Conservation (phyloP, 2,797 vertebrate species). For the Tinamus major region DNA sequence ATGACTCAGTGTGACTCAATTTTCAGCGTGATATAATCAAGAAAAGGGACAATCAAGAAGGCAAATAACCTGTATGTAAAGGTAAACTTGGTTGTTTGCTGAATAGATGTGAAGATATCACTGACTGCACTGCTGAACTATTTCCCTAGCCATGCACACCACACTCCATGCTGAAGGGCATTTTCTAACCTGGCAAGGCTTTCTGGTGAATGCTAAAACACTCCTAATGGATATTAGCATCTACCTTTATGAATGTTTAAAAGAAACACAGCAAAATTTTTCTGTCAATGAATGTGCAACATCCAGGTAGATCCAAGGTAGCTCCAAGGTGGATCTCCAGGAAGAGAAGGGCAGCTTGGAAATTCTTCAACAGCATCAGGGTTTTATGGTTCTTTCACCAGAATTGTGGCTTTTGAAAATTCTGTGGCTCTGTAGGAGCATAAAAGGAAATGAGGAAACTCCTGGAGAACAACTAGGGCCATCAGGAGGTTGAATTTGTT, state of each 20-base stretch:
- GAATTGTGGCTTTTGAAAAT: not conserved
- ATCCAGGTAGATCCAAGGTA: not conserved
- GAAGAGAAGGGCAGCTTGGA: rapidly evolving
- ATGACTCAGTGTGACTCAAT: not conserved
- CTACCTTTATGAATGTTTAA: not conserved
- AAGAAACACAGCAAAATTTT: not conserved
- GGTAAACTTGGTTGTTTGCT: not conserved
- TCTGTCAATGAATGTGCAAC: not conserved
- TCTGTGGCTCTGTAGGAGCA: not conserved
- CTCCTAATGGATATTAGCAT: not conserved
- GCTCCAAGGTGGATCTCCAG: not conserved
- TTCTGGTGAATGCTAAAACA: not conserved
- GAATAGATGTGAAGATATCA: not conserved
- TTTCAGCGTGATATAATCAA: not conserved
- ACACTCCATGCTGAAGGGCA: not conserved
- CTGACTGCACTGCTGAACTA: not conserved
- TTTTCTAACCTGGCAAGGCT: not conserved
- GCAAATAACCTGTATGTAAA: not conserved
- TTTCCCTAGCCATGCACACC: not conserved
- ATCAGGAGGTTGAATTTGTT: not conserved
- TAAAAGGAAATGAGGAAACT: not conserved
- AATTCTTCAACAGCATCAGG: not conserved
- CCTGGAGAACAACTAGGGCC: not conserved
- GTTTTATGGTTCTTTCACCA: not conserved
- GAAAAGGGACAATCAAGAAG: not conserved